These are phyloP conservation scores for Clunio marinus DNA, from an alignment of 2,888 invertebrate genomes.

Conservation along the genomic window DNA sequence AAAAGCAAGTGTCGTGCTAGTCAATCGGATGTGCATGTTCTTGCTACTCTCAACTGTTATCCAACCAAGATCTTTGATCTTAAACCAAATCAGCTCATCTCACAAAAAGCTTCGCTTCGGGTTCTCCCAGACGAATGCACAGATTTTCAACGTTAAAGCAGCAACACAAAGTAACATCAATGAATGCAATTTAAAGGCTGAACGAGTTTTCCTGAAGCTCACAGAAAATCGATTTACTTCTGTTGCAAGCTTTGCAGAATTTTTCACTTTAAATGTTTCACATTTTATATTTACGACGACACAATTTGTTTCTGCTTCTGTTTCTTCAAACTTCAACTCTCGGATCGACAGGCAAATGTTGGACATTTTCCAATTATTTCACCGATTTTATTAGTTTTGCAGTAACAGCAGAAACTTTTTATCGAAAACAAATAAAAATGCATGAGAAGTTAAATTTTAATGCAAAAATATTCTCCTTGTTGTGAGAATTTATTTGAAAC, in stretches of 20 bases:
- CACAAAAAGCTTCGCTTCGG: neutral
- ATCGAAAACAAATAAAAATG: neutral
- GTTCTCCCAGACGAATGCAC: neutral
- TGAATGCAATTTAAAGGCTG: slow-evolving; percentile 19
- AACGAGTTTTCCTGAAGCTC: neutral
- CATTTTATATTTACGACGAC: neutral
- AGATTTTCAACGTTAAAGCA: neutral
- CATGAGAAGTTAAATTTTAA: slow-evolving; percentile 5
- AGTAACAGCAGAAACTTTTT: neutral
- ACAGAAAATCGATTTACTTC: neutral
- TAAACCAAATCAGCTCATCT: too few relatives aligned
- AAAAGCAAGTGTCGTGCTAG: too few relatives aligned
- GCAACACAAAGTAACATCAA: neutral
- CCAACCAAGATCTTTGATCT: neutral
- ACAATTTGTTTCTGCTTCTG: too few relatives aligned
- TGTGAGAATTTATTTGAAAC: neutral
- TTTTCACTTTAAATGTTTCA: too few relatives aligned
- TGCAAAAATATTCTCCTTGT: neutral
- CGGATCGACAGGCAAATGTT: neutral
- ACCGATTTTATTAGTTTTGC: neutral
- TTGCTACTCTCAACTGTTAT: too few relatives aligned
- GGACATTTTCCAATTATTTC: neutral
- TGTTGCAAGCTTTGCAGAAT: neutral
- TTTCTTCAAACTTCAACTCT: neutral
- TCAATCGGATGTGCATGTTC: too few relatives aligned